Conservation (phyloP, 2,888 invertebrate species). For the Platycheirus rosarum region DNA sequence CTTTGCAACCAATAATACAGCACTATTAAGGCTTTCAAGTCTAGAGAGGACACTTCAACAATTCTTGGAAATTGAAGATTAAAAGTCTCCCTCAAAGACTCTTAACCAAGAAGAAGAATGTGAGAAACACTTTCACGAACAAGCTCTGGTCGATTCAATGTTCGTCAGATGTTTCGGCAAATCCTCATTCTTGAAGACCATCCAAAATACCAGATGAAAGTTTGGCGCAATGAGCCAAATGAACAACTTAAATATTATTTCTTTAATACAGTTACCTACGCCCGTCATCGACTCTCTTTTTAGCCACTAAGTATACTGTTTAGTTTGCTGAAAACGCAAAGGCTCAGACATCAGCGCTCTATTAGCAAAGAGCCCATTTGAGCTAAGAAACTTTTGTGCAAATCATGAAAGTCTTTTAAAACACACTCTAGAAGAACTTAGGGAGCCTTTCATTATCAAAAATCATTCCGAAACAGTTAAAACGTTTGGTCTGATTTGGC, state of each 20-base stretch:
- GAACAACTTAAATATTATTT: background rate
- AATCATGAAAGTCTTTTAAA: no score
- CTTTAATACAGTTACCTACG: background rate
- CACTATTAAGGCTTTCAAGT: background rate
- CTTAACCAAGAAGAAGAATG: no score
- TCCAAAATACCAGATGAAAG: background rate
- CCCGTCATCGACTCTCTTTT: background rate
- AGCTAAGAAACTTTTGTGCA: no score
- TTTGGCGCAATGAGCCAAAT: background rate
- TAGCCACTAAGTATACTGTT: constrained; percentile 5
- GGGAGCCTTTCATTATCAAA: constrained; percentile 8
- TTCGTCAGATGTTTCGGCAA: constrained; percentile 27
- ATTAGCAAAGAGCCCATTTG: background rate
- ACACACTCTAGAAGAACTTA: background rate
- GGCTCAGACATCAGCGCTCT: background rate
- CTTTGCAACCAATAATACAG: background rate
- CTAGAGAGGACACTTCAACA: background rate
- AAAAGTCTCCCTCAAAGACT: no score
- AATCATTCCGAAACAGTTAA: constrained; percentile 4
- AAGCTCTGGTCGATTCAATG: background rate
- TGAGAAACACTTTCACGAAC: constrained; percentile 1
- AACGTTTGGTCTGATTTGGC: constrained; percentile 9
- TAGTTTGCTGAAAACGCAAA: constrained; percentile 1
- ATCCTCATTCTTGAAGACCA: constrained; percentile 13
- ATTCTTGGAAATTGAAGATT: background rate